Percentiles rank a stretch among this genome's conserved stretches.
Evolutionary conservation across 2,113 vertebrate species (phyloP).

Genomic region (Chlorocebus sabaeus): DNA sequence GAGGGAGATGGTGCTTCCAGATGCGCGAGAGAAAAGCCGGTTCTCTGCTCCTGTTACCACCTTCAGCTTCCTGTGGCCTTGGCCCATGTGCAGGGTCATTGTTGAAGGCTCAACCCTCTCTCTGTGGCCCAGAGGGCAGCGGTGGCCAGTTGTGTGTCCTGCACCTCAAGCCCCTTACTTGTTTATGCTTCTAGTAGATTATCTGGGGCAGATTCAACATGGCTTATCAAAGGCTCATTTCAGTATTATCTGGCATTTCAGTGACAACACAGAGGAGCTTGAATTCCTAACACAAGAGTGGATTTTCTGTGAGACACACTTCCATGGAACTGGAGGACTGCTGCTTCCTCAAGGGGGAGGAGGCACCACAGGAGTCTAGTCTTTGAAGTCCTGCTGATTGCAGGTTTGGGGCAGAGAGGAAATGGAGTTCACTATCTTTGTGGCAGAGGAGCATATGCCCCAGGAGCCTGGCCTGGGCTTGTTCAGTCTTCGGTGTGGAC

Average conservation of each 20-base stretch:
- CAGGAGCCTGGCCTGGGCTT: neutral
- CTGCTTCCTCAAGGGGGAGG: neutral
- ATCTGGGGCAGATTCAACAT: neutral
- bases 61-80: neutral
- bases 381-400: neutral
- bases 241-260: neutral
- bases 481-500: neutral
- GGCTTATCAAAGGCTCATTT: neutral
- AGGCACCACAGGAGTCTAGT: fast-evolving
- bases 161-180: neutral
- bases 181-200: neutral
- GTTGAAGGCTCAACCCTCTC: neutral
- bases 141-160: neutral
- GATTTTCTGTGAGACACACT: neutral
- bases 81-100: neutral
- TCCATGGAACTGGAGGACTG: no score
- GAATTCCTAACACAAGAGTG: neutral
- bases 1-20: neutral
- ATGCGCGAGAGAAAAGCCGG: neutral
- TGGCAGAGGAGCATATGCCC: fast-evolving
- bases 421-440: neutral
- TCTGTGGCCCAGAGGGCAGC: neutral
- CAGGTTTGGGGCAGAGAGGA: neutral
- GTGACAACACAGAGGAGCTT: neutral
- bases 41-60: fast-evolving